A percentile compares a stretch with the other conserved stretches of the same genome.
Evolutionary conservation across 2,888 invertebrate species (phyloP).

Genomic region (Dolichomitus sp.): DNA sequence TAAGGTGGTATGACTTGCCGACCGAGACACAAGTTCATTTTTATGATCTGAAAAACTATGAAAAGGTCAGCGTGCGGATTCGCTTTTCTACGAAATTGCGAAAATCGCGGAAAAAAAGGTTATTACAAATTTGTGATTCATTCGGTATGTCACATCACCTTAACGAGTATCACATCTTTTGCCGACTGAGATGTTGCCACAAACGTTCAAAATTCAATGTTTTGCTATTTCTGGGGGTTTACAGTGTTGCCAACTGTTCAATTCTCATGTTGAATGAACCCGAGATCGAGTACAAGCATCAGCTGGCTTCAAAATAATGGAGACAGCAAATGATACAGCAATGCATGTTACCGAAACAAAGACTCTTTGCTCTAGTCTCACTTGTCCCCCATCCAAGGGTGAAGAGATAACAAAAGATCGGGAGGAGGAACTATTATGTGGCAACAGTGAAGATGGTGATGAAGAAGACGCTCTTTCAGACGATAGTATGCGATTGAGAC

Average conservation of each 20-base stretch:
- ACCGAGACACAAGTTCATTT: neutral
- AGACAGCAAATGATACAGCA: constrained; percentile 76
- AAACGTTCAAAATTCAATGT: constrained; percentile 27
- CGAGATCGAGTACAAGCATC: constrained; percentile 43
- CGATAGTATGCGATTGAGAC: constrained; percentile 81
- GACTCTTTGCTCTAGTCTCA: constrained; percentile 70
- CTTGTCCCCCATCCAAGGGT: constrained; percentile 70
- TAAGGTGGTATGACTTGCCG: constrained; percentile 1
- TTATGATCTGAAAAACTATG: neutral
- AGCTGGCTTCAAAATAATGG: constrained; percentile 75
- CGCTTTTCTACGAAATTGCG: neutral
- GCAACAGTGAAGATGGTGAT: constrained; percentile 77
- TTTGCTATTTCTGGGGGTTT: constrained; percentile 39
- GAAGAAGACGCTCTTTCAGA: constrained; percentile 80
- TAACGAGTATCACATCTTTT: neutral
- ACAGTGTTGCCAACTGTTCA: constrained; percentile 48
- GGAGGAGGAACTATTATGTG: constrained; percentile 79
- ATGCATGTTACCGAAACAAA: constrained; percentile 76
- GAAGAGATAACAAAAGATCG: constrained; percentile 77
- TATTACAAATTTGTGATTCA: neutral
- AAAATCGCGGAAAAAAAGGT: neutral
- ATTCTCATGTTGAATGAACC: constrained; percentile 55
- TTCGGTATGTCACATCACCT: neutral
- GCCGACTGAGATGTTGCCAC: neutral
- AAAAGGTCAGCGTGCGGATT: neutral